phyloP scores from a whole-genome alignment of 2,888 invertebrate species.

The Rhyacophila evoluta region DNA sequence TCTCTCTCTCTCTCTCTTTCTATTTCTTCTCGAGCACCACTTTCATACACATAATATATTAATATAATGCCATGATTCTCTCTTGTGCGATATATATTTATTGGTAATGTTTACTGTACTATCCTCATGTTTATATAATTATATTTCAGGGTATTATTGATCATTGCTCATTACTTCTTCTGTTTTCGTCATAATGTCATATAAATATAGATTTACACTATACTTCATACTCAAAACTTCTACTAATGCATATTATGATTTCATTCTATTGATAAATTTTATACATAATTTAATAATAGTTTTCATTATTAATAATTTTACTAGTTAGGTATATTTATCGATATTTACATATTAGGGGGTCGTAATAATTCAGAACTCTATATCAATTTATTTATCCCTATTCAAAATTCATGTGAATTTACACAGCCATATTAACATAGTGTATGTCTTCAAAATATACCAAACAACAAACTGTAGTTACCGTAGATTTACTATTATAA shows the following conservation, averaged over 20 bases:
- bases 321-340: background rate
- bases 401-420: conserved; percentile 10
- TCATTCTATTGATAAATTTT: background rate
- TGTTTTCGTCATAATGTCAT: conserved; percentile 30
- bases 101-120: background rate
- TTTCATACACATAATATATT: background rate
- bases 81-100: background rate
- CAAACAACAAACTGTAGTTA: background rate
- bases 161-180: background rate
- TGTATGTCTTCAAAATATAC: conserved; percentile 13
- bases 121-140: conserved; percentile 10
- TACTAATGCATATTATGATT: conserved; percentile 41
- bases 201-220: conserved; percentile 46
- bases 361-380: too few relatives aligned
- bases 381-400: too few relatives aligned
- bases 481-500: conserved; percentile 2
- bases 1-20: conserved; percentile 49
- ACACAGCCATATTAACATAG: conserved; percentile 4
- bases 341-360: background rate
- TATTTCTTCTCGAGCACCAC: conserved; percentile 38
- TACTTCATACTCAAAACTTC: conserved; percentile 50
- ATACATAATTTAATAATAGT: background rate
- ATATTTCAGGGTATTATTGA: background rate
- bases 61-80: conserved; percentile 15
- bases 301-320: background rate